Percentiles rank a stretch among this genome's conserved stretches.
Conservation (phyloP, 2,113 vertebrate genomes). For the Tylochromis polylepis region DNA sequence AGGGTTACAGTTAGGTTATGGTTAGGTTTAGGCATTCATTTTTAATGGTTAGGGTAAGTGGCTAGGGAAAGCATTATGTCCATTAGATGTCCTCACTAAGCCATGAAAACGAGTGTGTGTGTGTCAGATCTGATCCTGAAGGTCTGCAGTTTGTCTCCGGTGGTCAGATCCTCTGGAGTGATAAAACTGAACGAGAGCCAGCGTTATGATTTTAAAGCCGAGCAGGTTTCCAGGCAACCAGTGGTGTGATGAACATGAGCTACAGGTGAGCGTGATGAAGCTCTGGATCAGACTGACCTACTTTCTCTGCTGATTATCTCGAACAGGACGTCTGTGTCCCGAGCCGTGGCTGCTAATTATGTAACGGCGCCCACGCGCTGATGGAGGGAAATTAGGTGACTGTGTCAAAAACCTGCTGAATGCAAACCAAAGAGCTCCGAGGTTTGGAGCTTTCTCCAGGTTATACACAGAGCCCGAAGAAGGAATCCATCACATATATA, state of each 20-base stretch:
- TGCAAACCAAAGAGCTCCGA: background rate
- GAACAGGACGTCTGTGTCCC: background rate
- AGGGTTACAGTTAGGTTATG: background rate
- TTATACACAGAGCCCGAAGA: background rate
- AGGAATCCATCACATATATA: background rate
- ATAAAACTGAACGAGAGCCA: background rate
- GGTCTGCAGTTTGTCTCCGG: background rate
- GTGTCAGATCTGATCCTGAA: background rate
- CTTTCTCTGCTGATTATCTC: background rate
- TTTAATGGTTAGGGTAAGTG: background rate
- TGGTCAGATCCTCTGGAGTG: background rate
- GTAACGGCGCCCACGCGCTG: background rate
- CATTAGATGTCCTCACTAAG: background rate
- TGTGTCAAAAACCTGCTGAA: background rate
- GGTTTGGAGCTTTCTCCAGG: background rate
- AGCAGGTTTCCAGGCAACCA: background rate
- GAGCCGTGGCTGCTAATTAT: constrained; percentile 5
- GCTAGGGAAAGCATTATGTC: background rate
- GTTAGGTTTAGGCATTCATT: background rate
- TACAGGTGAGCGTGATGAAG: background rate
- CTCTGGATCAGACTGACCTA: constrained; percentile 25
- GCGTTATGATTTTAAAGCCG: background rate
- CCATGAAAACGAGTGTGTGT: background rate
- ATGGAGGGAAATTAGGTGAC: background rate
- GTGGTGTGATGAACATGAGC: background rate